phyloP scores from a whole-genome alignment of 2,888 invertebrate species.

The Coecobrya sp. region DNA sequence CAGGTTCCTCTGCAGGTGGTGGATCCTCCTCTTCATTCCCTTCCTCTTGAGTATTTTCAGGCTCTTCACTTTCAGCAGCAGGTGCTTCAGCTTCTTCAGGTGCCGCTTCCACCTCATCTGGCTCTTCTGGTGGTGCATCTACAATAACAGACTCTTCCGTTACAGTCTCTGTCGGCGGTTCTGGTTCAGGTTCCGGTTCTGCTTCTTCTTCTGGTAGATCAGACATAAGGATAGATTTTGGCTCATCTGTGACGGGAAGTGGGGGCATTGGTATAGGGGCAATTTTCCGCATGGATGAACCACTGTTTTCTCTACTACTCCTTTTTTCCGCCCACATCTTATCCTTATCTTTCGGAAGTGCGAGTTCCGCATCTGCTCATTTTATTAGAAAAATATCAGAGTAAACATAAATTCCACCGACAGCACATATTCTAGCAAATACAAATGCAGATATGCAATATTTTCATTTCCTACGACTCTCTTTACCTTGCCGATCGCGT shows the following conservation, averaged over 20 bases:
- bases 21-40: conserved; percentile 19
- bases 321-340: conserved; percentile 73
- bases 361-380: conserved; percentile 56
- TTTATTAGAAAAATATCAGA: background rate
- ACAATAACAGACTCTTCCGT: conserved; percentile 56
- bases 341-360: conserved; percentile 63
- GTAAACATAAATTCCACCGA: too few relatives aligned
- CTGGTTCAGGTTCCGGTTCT: conserved; percentile 28
- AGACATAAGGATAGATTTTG: conserved; percentile 33
- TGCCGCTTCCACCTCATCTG: conserved; percentile 12
- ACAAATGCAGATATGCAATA: background rate
- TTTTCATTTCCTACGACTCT: too few relatives aligned
- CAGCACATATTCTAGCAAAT: too few relatives aligned
- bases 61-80: conserved; percentile 30
- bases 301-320: conserved; percentile 54
- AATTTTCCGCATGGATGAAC: conserved; percentile 54
- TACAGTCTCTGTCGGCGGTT: conserved; percentile 26
- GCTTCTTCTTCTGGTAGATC: conserved; percentile 44
- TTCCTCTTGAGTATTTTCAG: conserved; percentile 47
- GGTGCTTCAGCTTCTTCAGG: background rate
- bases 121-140: conserved; percentile 31
- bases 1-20: background rate
- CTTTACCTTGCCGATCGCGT: conserved; percentile 63
- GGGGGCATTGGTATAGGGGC: conserved; percentile 70
- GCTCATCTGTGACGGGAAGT: conserved; percentile 28